phyloP scores from a whole-genome alignment of 2,797 vertebrate genomes.

The Mareca penelope region DNA sequence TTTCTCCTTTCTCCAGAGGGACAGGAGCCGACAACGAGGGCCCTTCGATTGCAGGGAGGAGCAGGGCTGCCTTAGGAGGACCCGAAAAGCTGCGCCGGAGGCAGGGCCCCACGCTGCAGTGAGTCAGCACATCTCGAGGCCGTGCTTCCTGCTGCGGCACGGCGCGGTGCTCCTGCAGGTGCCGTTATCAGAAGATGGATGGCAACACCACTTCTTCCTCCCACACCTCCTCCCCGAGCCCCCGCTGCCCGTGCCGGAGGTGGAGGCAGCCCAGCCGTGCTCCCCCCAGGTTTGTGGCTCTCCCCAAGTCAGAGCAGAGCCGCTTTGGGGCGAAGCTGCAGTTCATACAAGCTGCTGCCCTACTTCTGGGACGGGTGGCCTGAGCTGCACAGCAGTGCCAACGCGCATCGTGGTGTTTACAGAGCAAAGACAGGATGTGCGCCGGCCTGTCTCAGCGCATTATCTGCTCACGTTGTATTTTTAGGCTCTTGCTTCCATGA shows the following conservation, averaged over 20 bases:
- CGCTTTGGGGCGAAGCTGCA: neutral
- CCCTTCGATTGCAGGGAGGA: neutral
- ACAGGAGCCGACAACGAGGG: neutral
- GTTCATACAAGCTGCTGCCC: neutral
- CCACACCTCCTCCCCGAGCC: neutral
- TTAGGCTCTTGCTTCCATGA: conserved; percentile 38
- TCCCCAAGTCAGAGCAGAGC: neutral
- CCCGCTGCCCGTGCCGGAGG: neutral
- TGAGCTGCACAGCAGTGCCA: neutral
- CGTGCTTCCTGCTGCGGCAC: neutral
- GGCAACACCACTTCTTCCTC: neutral
- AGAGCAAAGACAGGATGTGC: conserved; percentile 35
- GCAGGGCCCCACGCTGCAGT: neutral
- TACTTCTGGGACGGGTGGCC: neutral
- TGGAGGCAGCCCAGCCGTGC: neutral
- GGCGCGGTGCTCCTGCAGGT: neutral
- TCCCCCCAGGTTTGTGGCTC: neutral
- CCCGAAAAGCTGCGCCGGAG: neutral
- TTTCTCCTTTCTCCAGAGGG: neutral
- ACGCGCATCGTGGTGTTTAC: neutral
- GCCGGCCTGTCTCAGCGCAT: conserved; percentile 39
- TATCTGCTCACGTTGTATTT: conserved; percentile 29
- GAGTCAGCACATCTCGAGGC: neutral
- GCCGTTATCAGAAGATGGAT: neutral
- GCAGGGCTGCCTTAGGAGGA: neutral